Conservation (phyloP, 1,140 invertebrate species). For the Meteorus sp. region DNA sequence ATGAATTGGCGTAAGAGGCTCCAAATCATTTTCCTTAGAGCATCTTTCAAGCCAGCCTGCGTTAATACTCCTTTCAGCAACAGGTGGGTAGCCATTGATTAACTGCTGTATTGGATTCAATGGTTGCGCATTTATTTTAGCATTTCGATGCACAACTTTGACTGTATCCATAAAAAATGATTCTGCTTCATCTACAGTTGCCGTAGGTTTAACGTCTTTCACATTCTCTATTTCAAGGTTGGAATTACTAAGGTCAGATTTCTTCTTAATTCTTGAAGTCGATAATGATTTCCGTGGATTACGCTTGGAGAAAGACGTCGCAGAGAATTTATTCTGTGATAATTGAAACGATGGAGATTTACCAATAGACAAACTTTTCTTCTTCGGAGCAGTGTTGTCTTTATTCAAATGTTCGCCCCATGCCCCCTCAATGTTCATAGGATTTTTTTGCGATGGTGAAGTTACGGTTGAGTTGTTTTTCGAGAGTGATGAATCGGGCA, state of each 20-base stretch:
- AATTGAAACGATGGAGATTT: constrained; percentile 56
- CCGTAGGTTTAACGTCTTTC: neutral
- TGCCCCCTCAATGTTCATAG: constrained; percentile 51
- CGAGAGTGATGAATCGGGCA: constrained; percentile 38
- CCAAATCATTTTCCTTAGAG: constrained; percentile 31
- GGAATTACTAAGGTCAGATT: constrained; percentile 27
- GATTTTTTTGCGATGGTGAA: constrained; percentile 4
- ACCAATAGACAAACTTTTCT: constrained; percentile 44
- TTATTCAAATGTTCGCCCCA: constrained; percentile 66
- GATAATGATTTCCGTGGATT: constrained; percentile 75
- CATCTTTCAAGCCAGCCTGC: constrained; percentile 62
- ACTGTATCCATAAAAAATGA: constrained; percentile 35
- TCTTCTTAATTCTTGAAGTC: constrained; percentile 37
- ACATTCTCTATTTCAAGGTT: neutral
- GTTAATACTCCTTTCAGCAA: constrained; percentile 55
- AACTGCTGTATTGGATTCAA: constrained; percentile 54
- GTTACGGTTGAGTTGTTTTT: neutral
- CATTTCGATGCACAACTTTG: constrained; percentile 39
- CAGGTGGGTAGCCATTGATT: constrained; percentile 27
- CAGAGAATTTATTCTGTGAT: constrained; percentile 73
- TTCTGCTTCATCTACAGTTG: constrained; percentile 19
- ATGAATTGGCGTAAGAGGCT: constrained; percentile 10
- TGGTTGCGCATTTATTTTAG: constrained; percentile 37
- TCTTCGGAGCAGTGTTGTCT: constrained; percentile 36
- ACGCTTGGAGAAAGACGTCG: constrained; percentile 68